Percentiles rank a stretch among this genome's conserved stretches.
phyloP scores from a whole-genome alignment of 2,888 invertebrate genomes.

The Heliconius aoede region DNA sequence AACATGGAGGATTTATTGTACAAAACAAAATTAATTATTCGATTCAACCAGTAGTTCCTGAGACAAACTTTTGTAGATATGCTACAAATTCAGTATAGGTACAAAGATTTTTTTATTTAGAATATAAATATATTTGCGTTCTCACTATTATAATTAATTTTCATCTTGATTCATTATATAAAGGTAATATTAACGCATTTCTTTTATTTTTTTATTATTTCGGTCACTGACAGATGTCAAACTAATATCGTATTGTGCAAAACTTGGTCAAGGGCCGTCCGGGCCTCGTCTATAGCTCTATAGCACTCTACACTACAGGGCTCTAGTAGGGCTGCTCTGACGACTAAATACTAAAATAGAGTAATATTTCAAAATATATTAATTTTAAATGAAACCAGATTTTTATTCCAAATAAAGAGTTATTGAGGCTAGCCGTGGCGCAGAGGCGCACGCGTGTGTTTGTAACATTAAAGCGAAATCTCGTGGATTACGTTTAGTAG shows the following conservation, averaged over 20 bases:
- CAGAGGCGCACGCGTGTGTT: too few relatives aligned
- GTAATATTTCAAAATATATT: not conserved
- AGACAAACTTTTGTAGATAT: too few relatives aligned
- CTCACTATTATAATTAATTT: not conserved
- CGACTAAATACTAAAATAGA: not conserved
- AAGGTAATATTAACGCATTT: not conserved
- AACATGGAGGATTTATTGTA: too few relatives aligned
- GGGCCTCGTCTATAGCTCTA: slow-evolving; percentile 25
- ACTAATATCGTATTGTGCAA: slow-evolving; percentile 32
- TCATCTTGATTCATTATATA: not conserved
- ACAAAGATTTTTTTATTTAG: too few relatives aligned
- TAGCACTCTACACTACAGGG: slow-evolving; percentile 15
- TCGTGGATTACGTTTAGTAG: too few relatives aligned
- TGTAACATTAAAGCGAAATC: too few relatives aligned
- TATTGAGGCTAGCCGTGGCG: too few relatives aligned
- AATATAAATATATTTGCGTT: too few relatives aligned
- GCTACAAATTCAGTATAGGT: too few relatives aligned
- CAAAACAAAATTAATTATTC: too few relatives aligned
- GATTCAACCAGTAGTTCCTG: too few relatives aligned
- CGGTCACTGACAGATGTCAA: slow-evolving; percentile 33
- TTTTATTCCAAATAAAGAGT: too few relatives aligned
- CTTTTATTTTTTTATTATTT: slow-evolving; percentile 19
- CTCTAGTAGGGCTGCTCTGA: slow-evolving; percentile 26
- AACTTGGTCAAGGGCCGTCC: slow-evolving; percentile 41
- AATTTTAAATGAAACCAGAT: not conserved